These are phyloP conservation scores for Pipistrellus pygmaeus DNA, from an alignment of 2,797 vertebrate species.

Conservation along the genomic window DNA sequence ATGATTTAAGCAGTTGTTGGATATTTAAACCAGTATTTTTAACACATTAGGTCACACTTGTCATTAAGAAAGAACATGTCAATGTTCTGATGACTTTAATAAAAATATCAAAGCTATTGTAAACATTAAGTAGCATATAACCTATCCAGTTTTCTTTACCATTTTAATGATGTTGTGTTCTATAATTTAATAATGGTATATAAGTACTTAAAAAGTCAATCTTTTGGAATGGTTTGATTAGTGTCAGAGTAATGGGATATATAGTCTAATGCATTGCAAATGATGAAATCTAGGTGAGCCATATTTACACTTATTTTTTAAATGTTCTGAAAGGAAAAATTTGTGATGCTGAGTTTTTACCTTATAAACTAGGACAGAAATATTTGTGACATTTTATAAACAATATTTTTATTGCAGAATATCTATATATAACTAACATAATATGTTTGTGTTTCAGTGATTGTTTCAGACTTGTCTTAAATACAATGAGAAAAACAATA, in stretches of 20 bases:
- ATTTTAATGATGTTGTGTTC: constrained; percentile 28
- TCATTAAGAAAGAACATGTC: constrained; percentile 59
- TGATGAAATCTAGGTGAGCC: background rate
- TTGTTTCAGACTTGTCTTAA: background rate
- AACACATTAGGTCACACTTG: constrained; percentile 68
- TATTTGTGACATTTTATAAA: constrained; percentile 6
- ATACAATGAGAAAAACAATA: background rate
- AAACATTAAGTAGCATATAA: constrained; percentile 13
- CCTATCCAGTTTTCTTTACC: background rate
- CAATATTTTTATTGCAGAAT: background rate
- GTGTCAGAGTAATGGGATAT: background rate
- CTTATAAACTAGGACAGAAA: background rate
- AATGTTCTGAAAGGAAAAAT: background rate
- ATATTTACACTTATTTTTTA: background rate
- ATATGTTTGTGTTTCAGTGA: background rate
- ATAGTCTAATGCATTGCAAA: background rate
- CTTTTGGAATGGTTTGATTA: background rate
- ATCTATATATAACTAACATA: background rate
- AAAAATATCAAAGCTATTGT: constrained; percentile 70
- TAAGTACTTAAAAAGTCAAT: background rate
- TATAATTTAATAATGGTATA: background rate
- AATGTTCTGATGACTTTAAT: constrained; percentile 58
- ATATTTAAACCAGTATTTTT: constrained; percentile 64
- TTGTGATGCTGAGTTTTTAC: background rate
- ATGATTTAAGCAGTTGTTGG: constrained; percentile 54